phyloP scores from a whole-genome alignment of 1,140 invertebrate genomes.

The Portunus trituberculatus region DNA sequence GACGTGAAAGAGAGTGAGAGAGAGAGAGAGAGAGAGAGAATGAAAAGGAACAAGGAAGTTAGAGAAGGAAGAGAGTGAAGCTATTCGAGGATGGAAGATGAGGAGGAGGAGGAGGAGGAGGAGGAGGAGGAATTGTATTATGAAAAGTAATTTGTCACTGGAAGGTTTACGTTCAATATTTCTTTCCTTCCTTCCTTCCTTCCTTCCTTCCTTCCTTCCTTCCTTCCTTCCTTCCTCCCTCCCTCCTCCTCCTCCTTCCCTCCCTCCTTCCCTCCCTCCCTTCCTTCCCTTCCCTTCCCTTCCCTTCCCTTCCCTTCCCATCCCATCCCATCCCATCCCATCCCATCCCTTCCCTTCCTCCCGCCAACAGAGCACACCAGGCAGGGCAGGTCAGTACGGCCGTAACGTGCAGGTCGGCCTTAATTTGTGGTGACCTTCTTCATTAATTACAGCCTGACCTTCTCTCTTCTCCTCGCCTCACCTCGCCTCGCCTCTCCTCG shows the following conservation, averaged over 20 bases:
- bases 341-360: neutral
- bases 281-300: neutral
- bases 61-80: neutral
- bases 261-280: too few relatives aligned
- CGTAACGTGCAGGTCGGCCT: too few relatives aligned
- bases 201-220: neutral
- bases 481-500: too few relatives aligned
- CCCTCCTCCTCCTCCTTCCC: neutral
- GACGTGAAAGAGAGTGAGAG: neutral
- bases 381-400: too few relatives aligned
- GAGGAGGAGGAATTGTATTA: neutral
- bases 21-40: neutral
- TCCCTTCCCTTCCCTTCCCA: neutral
- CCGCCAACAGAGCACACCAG: too few relatives aligned
- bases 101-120: neutral
- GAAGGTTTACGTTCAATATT: neutral
- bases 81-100: neutral
- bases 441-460: too few relatives aligned
- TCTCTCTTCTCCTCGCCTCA: too few relatives aligned
- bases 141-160: neutral
- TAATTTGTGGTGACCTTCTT: too few relatives aligned
- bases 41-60: neutral
- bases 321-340: neutral
- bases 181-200: neutral
- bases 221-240: neutral